Evolutionary conservation across 2,797 vertebrate genomes (phyloP), one percentile per base, ranked within the genome.

Genomic region (Chaenodraco wilsoni): DNA sequence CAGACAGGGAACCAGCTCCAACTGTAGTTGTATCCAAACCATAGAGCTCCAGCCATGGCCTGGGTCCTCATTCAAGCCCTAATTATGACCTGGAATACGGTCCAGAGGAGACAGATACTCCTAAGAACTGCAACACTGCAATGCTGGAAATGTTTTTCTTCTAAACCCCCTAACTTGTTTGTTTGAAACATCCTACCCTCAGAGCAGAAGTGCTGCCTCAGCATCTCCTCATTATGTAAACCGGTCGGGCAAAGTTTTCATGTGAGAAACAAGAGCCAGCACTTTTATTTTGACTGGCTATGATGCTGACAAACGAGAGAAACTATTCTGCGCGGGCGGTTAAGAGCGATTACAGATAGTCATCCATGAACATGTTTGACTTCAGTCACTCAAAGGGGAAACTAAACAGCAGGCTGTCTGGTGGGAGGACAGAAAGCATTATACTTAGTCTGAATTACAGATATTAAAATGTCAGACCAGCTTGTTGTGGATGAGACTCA

Each of bases 391-490:
- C 85, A 83, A 80, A 74, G 78, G 73, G 74, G 89, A 87, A 79
- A 89, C 4, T 89, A 89, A 93, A 92, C 90, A 91, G 82, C 65
- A 81, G 79, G 81, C 83, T 83, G 85, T 89, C 84, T 87, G 81
- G 76, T 83, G 76, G 87, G 84, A 82, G 87, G 93, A 93, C 90
- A 92, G 87, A 93, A 94, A 93, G 85, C 91, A 91, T 90, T 93
- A 92, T 92, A 93, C 92, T 92, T 91, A 93, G 87, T 86, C 86
- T 87, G 91, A 95, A 94, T 95, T 94, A 93, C 93, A 93, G 92
- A 95, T 94, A 94, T 95, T 94, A 94, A 94, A 89, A 92, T 87
- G 93, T 93, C 93, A 94, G 88, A 69, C 81, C 61, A 70, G 82
- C 80, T 81, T 88, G 89, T 91, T 89, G 86, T 84, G 87, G 91